A percentile compares a stretch with the other conserved stretches of the same genome.
These are phyloP conservation scores for Cromileptes altivelis DNA, from an alignment of 2,113 vertebrate species.

Conservation along the genomic window DNA sequence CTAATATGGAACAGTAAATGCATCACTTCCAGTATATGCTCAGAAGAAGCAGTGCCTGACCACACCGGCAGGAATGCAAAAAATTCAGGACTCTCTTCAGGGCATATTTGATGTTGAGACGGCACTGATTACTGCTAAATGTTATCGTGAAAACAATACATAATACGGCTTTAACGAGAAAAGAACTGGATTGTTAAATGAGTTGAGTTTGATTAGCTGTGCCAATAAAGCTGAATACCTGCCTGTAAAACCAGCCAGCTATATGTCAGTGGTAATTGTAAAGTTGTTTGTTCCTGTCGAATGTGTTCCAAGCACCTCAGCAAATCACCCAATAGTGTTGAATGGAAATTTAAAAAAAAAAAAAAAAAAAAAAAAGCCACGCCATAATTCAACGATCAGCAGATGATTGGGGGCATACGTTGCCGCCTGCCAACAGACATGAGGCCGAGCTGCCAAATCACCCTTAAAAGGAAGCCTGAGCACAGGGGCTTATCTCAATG, in stretches of 20 bases:
- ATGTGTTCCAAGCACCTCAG: conserved; percentile 46
- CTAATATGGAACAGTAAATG: conserved; percentile 62
- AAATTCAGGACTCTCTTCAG: conserved; percentile 12
- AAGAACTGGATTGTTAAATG: neutral
- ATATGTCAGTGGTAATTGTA: conserved; percentile 40
- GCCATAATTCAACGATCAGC: conserved; percentile 70
- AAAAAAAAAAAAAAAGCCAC: conserved; percentile 24
- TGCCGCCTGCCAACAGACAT: conserved; percentile 76
- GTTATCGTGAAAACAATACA: conserved; percentile 41
- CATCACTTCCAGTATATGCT: conserved; percentile 63
- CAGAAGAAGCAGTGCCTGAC: conserved; percentile 41
- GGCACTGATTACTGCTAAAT: conserved; percentile 17
- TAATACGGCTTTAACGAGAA: conserved; percentile 36
- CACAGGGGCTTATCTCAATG: conserved; percentile 75
- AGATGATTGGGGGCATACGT: conserved; percentile 74
- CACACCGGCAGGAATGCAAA: conserved; percentile 22
- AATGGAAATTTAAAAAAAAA: conserved; percentile 42
- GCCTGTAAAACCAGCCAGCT: conserved; percentile 48
- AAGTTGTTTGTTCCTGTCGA: conserved; percentile 49
- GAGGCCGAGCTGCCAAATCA: conserved; percentile 75
- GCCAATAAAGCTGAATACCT: conserved; percentile 35
- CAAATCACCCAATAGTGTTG: conserved; percentile 57
- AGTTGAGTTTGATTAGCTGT: conserved; percentile 32
- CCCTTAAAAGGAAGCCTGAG: conserved; percentile 75
- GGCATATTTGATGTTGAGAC: neutral